phyloP scores from a whole-genome alignment of 2,797 vertebrate genomes.

The Bradypus variegatus region DNA sequence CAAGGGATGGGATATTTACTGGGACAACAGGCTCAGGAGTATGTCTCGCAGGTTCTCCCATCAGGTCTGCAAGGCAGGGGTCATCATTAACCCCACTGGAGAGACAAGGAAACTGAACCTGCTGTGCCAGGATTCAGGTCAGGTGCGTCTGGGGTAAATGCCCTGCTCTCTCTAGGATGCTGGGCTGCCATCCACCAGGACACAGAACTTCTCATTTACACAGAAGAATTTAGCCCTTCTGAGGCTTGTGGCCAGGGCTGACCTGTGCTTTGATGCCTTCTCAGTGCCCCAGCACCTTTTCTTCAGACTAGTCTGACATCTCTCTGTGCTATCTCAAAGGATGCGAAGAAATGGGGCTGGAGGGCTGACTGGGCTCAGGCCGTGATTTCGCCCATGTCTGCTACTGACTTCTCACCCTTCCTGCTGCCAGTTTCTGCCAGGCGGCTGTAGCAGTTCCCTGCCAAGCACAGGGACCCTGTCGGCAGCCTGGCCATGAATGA shows the following conservation, averaged over 20 bases:
- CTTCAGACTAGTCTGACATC: not conserved
- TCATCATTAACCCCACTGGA: not conserved
- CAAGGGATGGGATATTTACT: not conserved
- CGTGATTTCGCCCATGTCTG: not conserved
- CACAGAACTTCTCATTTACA: not conserved
- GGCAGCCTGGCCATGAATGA: constrained; percentile 51
- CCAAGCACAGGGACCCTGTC: constrained; percentile 46
- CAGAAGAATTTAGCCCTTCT: not conserved
- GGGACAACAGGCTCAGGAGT: not conserved
- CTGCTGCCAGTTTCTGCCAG: not conserved
- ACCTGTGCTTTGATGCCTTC: not conserved
- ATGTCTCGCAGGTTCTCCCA: not conserved
- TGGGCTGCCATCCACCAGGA: not conserved
- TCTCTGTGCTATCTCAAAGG: accelerated
- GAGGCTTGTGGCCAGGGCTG: not conserved
- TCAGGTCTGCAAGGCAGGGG: not conserved
- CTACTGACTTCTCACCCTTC: constrained; percentile 17
- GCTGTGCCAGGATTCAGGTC: not conserved
- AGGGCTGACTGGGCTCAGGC: not conserved
- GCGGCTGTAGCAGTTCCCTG: constrained; percentile 23
- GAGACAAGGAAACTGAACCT: not conserved
- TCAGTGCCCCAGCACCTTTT: not conserved
- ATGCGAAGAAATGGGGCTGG: not conserved
- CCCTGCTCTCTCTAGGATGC: not conserved
- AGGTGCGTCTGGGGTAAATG: not conserved